These are phyloP conservation scores for Chaetodon auriga DNA, from an alignment of 2,113 vertebrate genomes.

Conservation along the genomic window DNA sequence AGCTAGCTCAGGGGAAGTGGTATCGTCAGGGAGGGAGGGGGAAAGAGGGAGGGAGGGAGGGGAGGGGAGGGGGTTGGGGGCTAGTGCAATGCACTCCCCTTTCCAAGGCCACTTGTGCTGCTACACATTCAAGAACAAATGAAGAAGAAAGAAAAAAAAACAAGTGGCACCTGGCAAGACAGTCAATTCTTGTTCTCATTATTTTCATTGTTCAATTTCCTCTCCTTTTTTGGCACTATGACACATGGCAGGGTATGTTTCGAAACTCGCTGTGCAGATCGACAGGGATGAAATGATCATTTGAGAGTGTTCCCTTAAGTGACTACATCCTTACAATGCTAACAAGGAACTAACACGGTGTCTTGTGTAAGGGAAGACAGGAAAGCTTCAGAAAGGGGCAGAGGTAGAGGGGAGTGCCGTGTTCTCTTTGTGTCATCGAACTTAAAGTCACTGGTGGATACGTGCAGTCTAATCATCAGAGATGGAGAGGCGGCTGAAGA, in stretches of 20 bases:
- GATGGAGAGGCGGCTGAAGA: conserved; percentile 99
- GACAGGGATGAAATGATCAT: conserved; percentile 60
- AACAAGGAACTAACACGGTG: conserved; percentile 67
- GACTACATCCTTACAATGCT: conserved; percentile 72
- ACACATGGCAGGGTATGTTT: conserved; percentile 72
- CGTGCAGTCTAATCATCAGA: conserved; percentile 91
- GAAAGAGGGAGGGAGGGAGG: conserved; percentile 54
- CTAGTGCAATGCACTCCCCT: conserved; percentile 86
- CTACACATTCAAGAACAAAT: conserved; percentile 83
- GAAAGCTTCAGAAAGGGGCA: conserved; percentile 43
- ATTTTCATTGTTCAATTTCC: conserved; percentile 81
- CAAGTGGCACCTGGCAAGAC: conserved; percentile 85
- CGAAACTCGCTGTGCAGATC: conserved; percentile 56
- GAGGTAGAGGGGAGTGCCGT: conserved; percentile 82
- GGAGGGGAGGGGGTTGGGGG: conserved; percentile 79
- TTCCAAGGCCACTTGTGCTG: conserved; percentile 83
- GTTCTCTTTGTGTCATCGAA: conserved; percentile 73
- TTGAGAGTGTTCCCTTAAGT: conserved; percentile 81
- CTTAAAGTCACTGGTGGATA: conserved; percentile 55
- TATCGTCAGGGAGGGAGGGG: conserved; percentile 70
- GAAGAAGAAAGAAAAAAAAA: conserved; percentile 39
- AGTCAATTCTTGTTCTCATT: conserved; percentile 84
- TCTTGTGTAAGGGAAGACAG: conserved; percentile 37
- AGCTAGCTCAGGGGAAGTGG: conserved; percentile 79
- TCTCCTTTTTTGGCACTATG: conserved; percentile 84